Evolutionary conservation across 2,113 vertebrate genomes (phyloP).

Genomic region (Mirza zaza): DNA sequence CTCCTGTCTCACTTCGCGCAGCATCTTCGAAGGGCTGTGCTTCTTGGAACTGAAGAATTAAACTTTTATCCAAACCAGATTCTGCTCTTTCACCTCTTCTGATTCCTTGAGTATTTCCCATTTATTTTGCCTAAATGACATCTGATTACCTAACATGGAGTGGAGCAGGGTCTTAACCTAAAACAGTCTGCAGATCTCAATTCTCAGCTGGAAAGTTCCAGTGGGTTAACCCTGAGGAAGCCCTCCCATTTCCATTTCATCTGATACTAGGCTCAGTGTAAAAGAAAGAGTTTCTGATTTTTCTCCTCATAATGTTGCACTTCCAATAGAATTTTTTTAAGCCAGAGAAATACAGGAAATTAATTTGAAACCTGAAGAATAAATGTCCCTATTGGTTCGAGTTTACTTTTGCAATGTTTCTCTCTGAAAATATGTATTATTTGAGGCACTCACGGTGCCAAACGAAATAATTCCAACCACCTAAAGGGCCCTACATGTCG

Average conservation of each 20-base stretch:
- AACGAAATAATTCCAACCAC: constrained; percentile 78
- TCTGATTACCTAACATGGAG: constrained; percentile 89
- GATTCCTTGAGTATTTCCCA: constrained; percentile 90
- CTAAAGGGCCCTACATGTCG: constrained; percentile 64
- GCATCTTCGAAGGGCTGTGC: constrained; percentile 91
- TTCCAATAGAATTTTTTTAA: constrained; percentile 80
- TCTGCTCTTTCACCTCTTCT: constrained; percentile 95
- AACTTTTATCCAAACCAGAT: constrained; percentile 94
- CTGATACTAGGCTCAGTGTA: constrained; percentile 78
- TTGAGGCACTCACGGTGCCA: constrained; percentile 77
- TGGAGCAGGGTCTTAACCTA: constrained; percentile 83
- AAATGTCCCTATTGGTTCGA: constrained; percentile 82
- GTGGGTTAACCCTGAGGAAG: constrained; percentile 80
- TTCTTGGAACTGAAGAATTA: constrained; percentile 92
- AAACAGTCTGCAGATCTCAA: constrained; percentile 80
- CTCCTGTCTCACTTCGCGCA: constrained; percentile 91
- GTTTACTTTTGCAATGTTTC: constrained; percentile 82
- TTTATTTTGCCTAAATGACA: constrained; percentile 92
- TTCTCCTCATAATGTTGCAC: constrained; percentile 82
- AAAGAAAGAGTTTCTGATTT: constrained; percentile 82
- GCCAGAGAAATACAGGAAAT: constrained; percentile 86
- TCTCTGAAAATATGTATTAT: constrained; percentile 82
- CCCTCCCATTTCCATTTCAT: constrained; percentile 83
- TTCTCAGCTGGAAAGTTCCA: constrained; percentile 75
- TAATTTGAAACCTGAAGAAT: constrained; percentile 88